These are phyloP conservation scores for Leuciscus waleckii DNA, from an alignment of 2,797 vertebrate genomes.

Conservation along the genomic window DNA sequence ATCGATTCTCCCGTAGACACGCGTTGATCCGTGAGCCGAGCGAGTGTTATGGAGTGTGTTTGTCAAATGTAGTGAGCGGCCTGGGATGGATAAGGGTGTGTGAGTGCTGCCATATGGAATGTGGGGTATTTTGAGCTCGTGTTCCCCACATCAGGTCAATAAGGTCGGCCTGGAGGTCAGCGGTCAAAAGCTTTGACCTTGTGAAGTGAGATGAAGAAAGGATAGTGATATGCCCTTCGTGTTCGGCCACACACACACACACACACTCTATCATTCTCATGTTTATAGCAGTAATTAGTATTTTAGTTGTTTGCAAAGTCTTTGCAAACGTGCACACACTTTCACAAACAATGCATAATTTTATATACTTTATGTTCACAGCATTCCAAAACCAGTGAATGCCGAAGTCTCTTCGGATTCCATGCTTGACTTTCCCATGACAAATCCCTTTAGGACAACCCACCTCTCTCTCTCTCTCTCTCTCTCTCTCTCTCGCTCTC, in stretches of 20 bases:
- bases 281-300: background rate
- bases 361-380: slow-evolving; percentile 1
- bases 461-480: slow-evolving; percentile 12
- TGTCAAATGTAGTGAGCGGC: slow-evolving; percentile 45
- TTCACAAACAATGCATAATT: slow-evolving; percentile 30
- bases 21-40: slow-evolving; percentile 8
- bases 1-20: slow-evolving; percentile 31
- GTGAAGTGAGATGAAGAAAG: slow-evolving; percentile 27
- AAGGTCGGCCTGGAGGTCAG: slow-evolving; percentile 37
- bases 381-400: slow-evolving; percentile 40
- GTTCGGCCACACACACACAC: slow-evolving; percentile 10
- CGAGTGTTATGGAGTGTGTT: slow-evolving; percentile 16
- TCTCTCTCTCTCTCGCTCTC: slow-evolving; percentile 1
- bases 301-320: background rate
- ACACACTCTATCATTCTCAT: background rate
- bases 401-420: slow-evolving; percentile 46
- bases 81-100: slow-evolving; percentile 29
- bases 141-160: slow-evolving; percentile 55
- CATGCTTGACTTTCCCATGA: slow-evolving; percentile 61
- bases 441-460: slow-evolving; percentile 49
- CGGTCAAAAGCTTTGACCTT: slow-evolving; percentile 51
- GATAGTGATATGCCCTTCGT: slow-evolving; percentile 35
- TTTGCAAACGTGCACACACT: background rate
- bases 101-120: slow-evolving; percentile 55
- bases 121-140: slow-evolving; percentile 53